A percentile compares a stretch with the other conserved stretches of the same genome.
Conservation (phyloP, 1,140 invertebrate genomes). For the Anadara kagoshimensis region DNA sequence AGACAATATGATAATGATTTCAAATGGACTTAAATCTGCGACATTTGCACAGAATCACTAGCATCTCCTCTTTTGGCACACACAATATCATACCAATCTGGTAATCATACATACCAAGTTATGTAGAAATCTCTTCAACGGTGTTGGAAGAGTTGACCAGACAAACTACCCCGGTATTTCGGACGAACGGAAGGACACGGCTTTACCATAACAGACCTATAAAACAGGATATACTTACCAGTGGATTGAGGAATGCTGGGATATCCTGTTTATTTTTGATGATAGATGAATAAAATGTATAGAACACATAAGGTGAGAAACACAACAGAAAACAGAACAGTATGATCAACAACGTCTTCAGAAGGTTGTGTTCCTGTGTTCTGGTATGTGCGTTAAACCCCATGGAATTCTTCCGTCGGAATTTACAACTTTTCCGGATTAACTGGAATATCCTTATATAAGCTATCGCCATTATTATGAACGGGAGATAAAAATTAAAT, state of each 20-base stretch:
- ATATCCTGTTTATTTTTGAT: conserved; percentile 59
- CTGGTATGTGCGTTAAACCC: conserved; percentile 50
- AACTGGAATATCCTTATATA: conserved; percentile 72
- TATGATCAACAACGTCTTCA: conserved; percentile 73
- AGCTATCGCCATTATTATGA: conserved; percentile 71
- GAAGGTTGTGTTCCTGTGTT: conserved; percentile 70
- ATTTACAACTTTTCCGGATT: conserved; percentile 67
- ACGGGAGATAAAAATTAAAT: conserved; percentile 61
- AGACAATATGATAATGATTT: too few relatives aligned
- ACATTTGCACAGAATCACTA: too few relatives aligned
- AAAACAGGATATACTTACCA: too few relatives aligned
- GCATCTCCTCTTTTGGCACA: too few relatives aligned
- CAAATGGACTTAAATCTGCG: too few relatives aligned
- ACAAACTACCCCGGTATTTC: too few relatives aligned
- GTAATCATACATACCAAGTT: too few relatives aligned
- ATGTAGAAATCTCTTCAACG: too few relatives aligned
- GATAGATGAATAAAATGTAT: conserved; percentile 66
- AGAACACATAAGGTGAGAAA: conserved; percentile 72
- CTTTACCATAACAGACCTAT: too few relatives aligned
- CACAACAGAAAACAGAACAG: conserved; percentile 72
- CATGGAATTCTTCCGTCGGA: conserved; percentile 34
- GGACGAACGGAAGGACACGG: too few relatives aligned
- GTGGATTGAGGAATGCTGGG: conserved; percentile 22
- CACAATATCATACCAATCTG: too few relatives aligned
- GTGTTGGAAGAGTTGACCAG: too few relatives aligned